A percentile compares a stretch with the other conserved stretches of the same genome.
phyloP scores from a whole-genome alignment of 2,113 vertebrate genomes.

The Pyxicephalus adspersus region DNA sequence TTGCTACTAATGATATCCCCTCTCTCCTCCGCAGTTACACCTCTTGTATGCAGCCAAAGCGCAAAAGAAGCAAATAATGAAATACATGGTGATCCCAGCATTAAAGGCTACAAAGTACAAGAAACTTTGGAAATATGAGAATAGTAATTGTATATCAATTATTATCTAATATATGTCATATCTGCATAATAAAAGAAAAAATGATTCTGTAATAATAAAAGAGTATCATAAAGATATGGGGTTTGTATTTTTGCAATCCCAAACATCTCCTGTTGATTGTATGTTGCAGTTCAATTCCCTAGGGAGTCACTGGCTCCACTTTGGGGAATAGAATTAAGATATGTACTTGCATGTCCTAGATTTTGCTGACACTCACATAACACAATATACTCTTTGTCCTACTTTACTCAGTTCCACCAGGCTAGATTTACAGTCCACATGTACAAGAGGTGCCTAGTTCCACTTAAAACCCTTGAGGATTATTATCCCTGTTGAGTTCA shows the following conservation, averaged over 20 bases:
- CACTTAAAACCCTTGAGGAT: slow-evolving; percentile 80
- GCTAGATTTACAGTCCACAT: slow-evolving; percentile 71
- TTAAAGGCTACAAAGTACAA: background rate
- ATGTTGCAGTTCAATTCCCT: slow-evolving; percentile 20
- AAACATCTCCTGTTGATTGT: slow-evolving; percentile 34
- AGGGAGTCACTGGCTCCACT: slow-evolving; percentile 24
- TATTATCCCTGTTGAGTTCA: slow-evolving; percentile 83
- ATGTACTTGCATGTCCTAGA: slow-evolving; percentile 61
- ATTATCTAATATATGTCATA: background rate
- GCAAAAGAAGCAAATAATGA: background rate
- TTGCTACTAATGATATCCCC: slow-evolving; percentile 9
- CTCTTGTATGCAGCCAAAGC: background rate
- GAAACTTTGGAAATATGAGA: background rate
- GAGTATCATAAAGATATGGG: background rate
- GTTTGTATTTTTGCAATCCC: background rate
- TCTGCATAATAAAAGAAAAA: too few species aligned
- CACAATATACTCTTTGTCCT: slow-evolving; percentile 73
- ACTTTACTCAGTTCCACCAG: slow-evolving; percentile 74
- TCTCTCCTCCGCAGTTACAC: background rate
- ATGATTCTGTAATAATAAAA: background rate
- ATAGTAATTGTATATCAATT: slow-evolving; percentile 7
- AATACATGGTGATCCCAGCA: background rate
- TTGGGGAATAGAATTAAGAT: slow-evolving; percentile 39
- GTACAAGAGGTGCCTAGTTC: slow-evolving; percentile 74
- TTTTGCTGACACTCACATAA: slow-evolving; percentile 76